These are phyloP conservation scores for Simalia tracyae DNA, from an alignment of 2,797 vertebrate species.

Conservation along the genomic window DNA sequence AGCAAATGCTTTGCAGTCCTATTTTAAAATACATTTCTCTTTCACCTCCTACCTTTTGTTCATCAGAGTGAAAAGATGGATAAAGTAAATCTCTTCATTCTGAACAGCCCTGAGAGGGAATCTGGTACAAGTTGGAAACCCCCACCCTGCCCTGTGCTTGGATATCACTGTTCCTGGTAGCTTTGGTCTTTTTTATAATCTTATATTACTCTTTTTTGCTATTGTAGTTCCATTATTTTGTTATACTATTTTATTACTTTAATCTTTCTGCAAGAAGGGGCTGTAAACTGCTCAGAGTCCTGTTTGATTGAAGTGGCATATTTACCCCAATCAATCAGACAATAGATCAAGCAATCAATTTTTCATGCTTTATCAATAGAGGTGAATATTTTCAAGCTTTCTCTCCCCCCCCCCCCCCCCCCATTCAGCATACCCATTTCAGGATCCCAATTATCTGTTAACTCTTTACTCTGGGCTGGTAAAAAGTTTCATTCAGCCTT, in stretches of 20 bases:
- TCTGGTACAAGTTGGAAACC: neutral
- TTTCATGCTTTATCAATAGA: neutral
- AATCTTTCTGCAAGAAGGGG: neutral
- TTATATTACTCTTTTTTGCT: neutral
- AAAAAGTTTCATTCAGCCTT: neutral
- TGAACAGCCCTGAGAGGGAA: neutral
- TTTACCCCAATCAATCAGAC: neutral
- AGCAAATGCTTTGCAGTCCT: slow-evolving; percentile 4
- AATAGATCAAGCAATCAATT: neutral
- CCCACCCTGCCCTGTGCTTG: neutral
- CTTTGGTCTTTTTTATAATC: neutral
- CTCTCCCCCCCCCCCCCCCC: neutral
- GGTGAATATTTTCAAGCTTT: neutral
- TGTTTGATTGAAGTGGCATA: neutral
- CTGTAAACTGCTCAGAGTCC: neutral
- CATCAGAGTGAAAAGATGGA: slow-evolving; percentile 10
- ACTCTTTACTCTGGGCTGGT: neutral
- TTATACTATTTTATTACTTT: neutral
- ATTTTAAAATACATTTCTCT: slow-evolving; percentile 32
- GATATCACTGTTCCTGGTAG: neutral
- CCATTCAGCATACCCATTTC: neutral
- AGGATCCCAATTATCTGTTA: neutral
- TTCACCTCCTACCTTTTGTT: slow-evolving; percentile 35
- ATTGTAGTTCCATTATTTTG: neutral
- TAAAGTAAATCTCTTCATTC: neutral